Conservation (phyloP, 2,113 vertebrate genomes). For the Serilophus lunatus region DNA sequence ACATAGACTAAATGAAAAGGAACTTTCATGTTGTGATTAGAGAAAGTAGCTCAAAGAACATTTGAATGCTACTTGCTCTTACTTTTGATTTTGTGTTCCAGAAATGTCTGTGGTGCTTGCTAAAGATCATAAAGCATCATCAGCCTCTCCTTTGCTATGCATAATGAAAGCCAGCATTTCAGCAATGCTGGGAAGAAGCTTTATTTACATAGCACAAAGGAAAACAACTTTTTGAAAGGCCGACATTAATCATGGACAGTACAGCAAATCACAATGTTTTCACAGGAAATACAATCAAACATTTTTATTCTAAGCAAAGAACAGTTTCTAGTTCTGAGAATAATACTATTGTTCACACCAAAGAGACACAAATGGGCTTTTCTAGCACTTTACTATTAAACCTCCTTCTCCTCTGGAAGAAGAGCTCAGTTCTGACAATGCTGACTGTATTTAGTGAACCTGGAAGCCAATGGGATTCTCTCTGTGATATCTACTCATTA, state of each 20-base stretch:
- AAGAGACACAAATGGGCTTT: background rate
- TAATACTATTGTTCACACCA: background rate
- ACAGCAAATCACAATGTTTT: slow-evolving; percentile 54
- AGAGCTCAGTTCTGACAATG: background rate
- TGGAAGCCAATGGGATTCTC: background rate
- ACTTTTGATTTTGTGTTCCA: slow-evolving; percentile 55
- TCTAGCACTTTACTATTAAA: background rate
- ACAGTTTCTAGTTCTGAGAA: slow-evolving; percentile 28
- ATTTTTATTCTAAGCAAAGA: slow-evolving; percentile 31
- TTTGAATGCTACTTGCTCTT: slow-evolving; percentile 55
- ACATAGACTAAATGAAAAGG: slow-evolving; percentile 10
- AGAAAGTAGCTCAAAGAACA: slow-evolving; percentile 39
- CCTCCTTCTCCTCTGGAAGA: background rate
- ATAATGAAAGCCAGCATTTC: slow-evolving; percentile 70
- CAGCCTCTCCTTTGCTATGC: slow-evolving; percentile 53
- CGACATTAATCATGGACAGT: slow-evolving; percentile 63
- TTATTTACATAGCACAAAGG: slow-evolving; percentile 69
- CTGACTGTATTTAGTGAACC: background rate
- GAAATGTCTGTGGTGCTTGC: slow-evolving; percentile 58
- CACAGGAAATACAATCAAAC: slow-evolving; percentile 56
- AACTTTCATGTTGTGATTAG: slow-evolving; percentile 24
- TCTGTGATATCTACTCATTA: background rate
- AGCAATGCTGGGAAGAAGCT: slow-evolving; percentile 46
- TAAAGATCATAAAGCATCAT: slow-evolving; percentile 63
- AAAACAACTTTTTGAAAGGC: slow-evolving; percentile 69